phyloP scores from a whole-genome alignment of 2,888 invertebrate genomes.

The Cerastis leucographa region DNA sequence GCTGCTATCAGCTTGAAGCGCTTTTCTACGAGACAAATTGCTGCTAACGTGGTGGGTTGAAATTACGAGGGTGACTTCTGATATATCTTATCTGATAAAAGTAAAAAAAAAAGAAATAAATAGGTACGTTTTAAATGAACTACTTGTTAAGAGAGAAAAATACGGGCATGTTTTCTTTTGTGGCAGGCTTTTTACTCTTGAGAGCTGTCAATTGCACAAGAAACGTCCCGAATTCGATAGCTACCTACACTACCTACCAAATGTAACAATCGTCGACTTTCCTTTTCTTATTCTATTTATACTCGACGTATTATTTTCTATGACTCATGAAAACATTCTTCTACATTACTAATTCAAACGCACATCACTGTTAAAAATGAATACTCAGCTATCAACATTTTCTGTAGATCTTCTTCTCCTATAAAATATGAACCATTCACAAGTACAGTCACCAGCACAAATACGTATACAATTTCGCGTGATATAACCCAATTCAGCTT shows the following conservation, averaged over 20 bases:
- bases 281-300: neutral
- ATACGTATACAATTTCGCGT: neutral
- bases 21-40: neutral
- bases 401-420: constrained; percentile 13
- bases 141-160: neutral
- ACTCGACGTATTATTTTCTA: neutral
- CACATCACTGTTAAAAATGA: constrained; percentile 8
- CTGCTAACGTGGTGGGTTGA: neutral
- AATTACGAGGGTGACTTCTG: neutral
- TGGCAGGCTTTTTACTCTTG: neutral
- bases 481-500: neutral
- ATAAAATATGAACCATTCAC: constrained; percentile 50
- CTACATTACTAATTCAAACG: neutral
- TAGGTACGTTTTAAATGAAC: neutral
- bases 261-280: neutral
- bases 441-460: constrained; percentile 16
- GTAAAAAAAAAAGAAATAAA: too few species aligned
- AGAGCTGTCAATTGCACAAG: neutral
- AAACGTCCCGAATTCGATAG: neutral
- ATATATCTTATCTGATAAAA: too few species aligned
- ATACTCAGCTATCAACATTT: neutral
- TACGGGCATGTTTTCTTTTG: neutral
- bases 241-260: too few species aligned
- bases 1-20: neutral
- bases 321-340: neutral